Evolutionary conservation across 1,140 invertebrate species (phyloP), one percentile per base, ranked within the genome.

Genomic region (Apis dorsata): DNA sequence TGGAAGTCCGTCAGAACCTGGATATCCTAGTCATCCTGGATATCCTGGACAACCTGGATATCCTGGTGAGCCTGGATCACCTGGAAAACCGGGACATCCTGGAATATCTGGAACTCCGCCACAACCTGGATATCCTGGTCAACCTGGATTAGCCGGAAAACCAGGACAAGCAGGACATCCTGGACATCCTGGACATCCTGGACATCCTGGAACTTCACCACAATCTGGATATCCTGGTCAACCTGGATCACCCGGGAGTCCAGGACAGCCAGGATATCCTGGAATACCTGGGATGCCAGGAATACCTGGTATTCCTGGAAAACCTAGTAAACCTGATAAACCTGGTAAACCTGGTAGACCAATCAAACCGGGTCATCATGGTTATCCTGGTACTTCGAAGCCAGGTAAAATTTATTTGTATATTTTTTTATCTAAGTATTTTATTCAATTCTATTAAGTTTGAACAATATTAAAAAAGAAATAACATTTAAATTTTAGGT

Each of bases 1-100:
- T n/a, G 91, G 91, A 55, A 88, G 76, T 93, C 92, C n/a, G n/a
- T n/a, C n/a, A n/a, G n/a, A 92, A n/a, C 75, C 72, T 7, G 34
- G 34, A 44, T 7, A 44, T 7, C 34, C 34, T 0, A 5, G 34
- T 0, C 92, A 94, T 90, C 94, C 94, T 85, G 51, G 69, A 88
- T 88, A 11, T n/a, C 87, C 86, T 12, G 81, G 76, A 93, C 92
- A 92, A n/a, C 75, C 72, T 7, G 34, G 34, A 44, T 7, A 44
- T 7, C 34, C 34, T 0, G 34, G 34, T 0, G 0, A 44, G 0
- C 11, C 70, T 85, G 21, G 69, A 13, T 19, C 5, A 4, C 60
- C 63, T 1, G 72, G 65, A 0, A n/a, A 2, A 7, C 63, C 80
- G 17, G 80, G 80, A 79, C 92, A 94, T 90, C 94, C 94, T 85